These are phyloP conservation scores for Distichodus sexfasciatus DNA, from an alignment of 2,797 vertebrate species.

Conservation along the genomic window DNA sequence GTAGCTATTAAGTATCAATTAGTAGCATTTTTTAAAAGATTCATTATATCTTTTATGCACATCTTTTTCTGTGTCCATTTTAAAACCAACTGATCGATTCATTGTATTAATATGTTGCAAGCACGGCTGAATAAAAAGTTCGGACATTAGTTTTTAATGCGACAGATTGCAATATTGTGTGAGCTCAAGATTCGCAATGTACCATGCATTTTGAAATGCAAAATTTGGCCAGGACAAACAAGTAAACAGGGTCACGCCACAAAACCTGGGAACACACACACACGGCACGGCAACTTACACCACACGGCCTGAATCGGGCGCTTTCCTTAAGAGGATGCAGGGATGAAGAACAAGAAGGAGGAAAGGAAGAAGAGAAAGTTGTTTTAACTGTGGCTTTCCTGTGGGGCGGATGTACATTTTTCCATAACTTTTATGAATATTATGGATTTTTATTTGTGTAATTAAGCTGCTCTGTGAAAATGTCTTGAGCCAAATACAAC, in stretches of 20 bases:
- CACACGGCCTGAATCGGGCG: constrained; percentile 51
- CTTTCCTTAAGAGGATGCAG: constrained; percentile 48
- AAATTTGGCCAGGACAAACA: background rate
- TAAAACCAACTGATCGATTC: no score
- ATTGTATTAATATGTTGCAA: no score
- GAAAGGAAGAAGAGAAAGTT: background rate
- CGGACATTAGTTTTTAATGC: no score
- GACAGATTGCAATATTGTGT: no score
- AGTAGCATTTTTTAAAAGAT: no score
- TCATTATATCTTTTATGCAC: no score
- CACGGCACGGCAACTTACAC: constrained; percentile 58
- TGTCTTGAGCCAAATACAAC: no score
- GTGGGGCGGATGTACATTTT: background rate
- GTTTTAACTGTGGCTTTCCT: background rate
- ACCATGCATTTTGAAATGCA: background rate
- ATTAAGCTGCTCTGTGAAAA: no score
- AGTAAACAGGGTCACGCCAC: background rate
- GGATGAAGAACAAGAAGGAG: constrained; percentile 28
- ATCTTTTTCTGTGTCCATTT: no score
- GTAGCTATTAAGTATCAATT: no score
- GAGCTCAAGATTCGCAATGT: background rate
- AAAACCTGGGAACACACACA: background rate
- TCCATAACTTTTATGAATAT: background rate
- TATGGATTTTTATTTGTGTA: no score
- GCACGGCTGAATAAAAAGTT: no score